Percentiles rank a stretch among this genome's conserved stretches.
Evolutionary conservation across 2,888 invertebrate species (phyloP).

Genomic region (Xylocampa areola): DNA sequence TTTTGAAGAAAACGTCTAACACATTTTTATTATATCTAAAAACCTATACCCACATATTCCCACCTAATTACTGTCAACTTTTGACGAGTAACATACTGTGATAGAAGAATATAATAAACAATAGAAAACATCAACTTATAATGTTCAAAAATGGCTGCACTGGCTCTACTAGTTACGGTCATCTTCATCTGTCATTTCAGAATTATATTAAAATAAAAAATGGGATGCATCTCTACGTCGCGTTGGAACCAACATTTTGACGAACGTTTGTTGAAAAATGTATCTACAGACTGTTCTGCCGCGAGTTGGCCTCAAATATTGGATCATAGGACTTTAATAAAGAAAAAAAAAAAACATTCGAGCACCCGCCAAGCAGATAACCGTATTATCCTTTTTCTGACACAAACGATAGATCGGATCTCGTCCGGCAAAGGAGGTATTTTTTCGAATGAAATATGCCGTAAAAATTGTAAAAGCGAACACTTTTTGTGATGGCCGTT

Average conservation of each 20-base stretch:
- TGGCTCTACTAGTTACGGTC: conserved; percentile 69
- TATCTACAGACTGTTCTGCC: background rate
- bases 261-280: conserved; percentile 8
- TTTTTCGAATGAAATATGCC: conserved; percentile 80
- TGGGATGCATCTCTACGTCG: conserved; percentile 49
- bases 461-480: conserved; percentile 83
- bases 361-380: conserved; percentile 82
- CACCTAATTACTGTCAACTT: conserved; percentile 44
- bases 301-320: conserved; percentile 37
- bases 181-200: conserved; percentile 85
- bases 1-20: conserved; percentile 1
- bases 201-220: conserved; percentile 80
- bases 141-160: conserved; percentile 62
- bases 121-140: conserved; percentile 44
- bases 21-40: conserved; percentile 8
- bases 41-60: conserved; percentile 23
- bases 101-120: conserved; percentile 36
- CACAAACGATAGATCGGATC: conserved; percentile 87
- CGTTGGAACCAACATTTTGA: conserved; percentile 18
- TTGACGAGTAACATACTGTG: conserved; percentile 46
- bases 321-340: conserved; percentile 34
- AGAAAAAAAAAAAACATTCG: conserved; percentile 74
- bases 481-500: conserved; percentile 79
- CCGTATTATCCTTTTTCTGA: conserved; percentile 85
- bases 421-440: conserved; percentile 74